Evolutionary conservation across 2,888 invertebrate genomes (phyloP).

Genomic region (Ophraella communa): DNA sequence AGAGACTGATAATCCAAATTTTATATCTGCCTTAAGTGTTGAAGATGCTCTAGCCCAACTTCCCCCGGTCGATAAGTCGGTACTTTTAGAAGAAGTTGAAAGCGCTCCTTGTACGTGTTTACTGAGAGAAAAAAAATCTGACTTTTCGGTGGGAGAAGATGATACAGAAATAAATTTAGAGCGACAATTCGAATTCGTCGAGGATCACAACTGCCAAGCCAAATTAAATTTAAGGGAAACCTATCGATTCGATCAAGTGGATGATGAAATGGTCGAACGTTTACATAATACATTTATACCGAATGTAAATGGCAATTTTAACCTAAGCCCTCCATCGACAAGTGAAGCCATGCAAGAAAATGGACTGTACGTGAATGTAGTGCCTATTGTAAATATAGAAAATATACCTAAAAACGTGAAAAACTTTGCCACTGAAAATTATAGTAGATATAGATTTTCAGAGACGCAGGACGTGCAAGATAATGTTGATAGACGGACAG

Average conservation of each 20-base stretch:
- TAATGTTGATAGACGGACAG: slow-evolving; percentile 41
- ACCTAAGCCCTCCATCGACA: slow-evolving; percentile 40
- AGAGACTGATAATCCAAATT: slow-evolving; percentile 43
- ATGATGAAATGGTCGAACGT: slow-evolving; percentile 62
- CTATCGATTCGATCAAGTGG: slow-evolving; percentile 61
- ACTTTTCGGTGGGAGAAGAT: slow-evolving; percentile 49
- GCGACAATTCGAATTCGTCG: slow-evolving; percentile 59
- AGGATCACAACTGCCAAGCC: slow-evolving; percentile 65
- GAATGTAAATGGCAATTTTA: slow-evolving; percentile 55
- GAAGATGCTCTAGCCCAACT: slow-evolving; percentile 70
- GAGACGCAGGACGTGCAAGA: slow-evolving; percentile 40
- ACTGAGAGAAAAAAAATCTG: slow-evolving; percentile 50
- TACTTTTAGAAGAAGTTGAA: slow-evolving; percentile 44
- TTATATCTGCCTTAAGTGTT: slow-evolving; percentile 58
- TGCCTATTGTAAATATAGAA: slow-evolving; percentile 59
- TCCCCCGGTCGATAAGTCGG: slow-evolving; percentile 67
- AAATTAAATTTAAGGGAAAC: slow-evolving; percentile 61
- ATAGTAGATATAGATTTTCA: slow-evolving; percentile 58
- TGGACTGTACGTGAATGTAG: slow-evolving; percentile 57
- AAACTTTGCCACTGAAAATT: slow-evolving; percentile 55
- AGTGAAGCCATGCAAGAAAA: slow-evolving; percentile 38
- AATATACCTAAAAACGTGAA: slow-evolving; percentile 50
- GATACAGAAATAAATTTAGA: slow-evolving; percentile 41
- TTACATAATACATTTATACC: slow-evolving; percentile 57
- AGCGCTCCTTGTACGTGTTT: slow-evolving; percentile 50